Percentiles rank a stretch among this genome's conserved stretches.
These are phyloP conservation scores for Pyrrhosoma nymphula DNA, from an alignment of 2,888 invertebrate genomes.

Conservation along the genomic window DNA sequence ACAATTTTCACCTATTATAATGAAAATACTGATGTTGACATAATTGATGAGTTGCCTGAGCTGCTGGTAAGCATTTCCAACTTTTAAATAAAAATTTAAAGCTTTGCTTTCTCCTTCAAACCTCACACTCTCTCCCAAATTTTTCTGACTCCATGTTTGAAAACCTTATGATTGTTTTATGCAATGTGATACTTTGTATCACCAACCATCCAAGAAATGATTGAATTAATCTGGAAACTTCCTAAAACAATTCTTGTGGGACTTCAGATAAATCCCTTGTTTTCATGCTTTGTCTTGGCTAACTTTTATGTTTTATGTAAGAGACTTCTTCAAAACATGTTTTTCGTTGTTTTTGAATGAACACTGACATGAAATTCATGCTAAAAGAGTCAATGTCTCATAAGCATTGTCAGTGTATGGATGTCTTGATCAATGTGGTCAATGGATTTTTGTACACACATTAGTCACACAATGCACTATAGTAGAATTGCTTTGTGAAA, in stretches of 20 bases:
- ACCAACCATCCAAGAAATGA: background rate
- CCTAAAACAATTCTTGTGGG: background rate
- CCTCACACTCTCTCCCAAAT: background rate
- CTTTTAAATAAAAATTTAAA: conserved; percentile 28
- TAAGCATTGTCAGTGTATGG: background rate
- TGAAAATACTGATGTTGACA: conserved; percentile 40
- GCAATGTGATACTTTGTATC: background rate
- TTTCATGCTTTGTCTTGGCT: conserved; percentile 51
- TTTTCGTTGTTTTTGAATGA: background rate
- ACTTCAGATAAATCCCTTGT: background rate
- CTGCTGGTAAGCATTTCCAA: conserved; percentile 57
- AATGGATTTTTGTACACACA: conserved; percentile 33
- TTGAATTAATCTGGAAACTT: background rate
- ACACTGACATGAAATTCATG: background rate
- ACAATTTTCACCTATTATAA: background rate
- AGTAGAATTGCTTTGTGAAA: conserved; percentile 41
- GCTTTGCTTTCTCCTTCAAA: conserved; percentile 44
- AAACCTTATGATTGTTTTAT: background rate
- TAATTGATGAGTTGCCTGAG: conserved; percentile 46
- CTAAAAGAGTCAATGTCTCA: background rate
- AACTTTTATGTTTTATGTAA: conserved; percentile 44
- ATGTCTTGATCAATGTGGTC: conserved; percentile 42
- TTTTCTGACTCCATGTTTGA: background rate
- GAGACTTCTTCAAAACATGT: background rate
- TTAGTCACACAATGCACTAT: conserved; percentile 35